Evolutionary conservation across 2,888 invertebrate species (phyloP), one percentile per base, ranked within the genome.

Genomic region (Prosopocoilus inquinatus): DNA sequence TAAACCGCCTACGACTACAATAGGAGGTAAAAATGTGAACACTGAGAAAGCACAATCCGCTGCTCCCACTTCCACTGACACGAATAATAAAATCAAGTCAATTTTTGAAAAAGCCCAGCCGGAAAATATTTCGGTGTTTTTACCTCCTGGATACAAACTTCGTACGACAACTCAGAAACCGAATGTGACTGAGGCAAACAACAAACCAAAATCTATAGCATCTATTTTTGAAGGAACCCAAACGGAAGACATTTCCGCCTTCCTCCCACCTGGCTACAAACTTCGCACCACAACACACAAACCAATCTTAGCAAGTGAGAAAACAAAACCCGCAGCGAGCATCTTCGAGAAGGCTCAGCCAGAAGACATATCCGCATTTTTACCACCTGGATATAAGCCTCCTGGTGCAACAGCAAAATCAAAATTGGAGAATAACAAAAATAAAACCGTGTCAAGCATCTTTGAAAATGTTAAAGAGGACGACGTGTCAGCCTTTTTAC

Each of bases 1-100:
- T 66, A 88, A 86, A 62, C 84, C 80, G 11, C 79, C 81, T 57
- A 73, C 62, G 2, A 64, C 61, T n/a, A 62, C 67, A 39, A 62
- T 64, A 4, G 57, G 63, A 3, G 53, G 43, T 34, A 53, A 60
- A 15, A 16, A 34, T 1, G 45, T 60, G 11, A 57, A 59, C 0
- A 66, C 65, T 3, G 44, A 44, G 34, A 41, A 28, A 48, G 39
- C 33, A n/a, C 20, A 3, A 3, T 28, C 20, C 8, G 9, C 16
- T 16, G 12, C 32, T 2, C 7, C 16, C 13, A 46, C 44, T n/a
- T 32, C 35, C 11, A 46, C 46, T 15, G 48, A 48, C 8, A 9
- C 35, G 3, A 34, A 39, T 28, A 16, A 50, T 39, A 50, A 43
- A 11, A 11, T 49, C 2, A 39, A 47, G n/a, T 13, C 9, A 41